A percentile compares a stretch with the other conserved stretches of the same genome.
Conservation (phyloP, 2,888 invertebrate genomes). For the Octodonta nipae region DNA sequence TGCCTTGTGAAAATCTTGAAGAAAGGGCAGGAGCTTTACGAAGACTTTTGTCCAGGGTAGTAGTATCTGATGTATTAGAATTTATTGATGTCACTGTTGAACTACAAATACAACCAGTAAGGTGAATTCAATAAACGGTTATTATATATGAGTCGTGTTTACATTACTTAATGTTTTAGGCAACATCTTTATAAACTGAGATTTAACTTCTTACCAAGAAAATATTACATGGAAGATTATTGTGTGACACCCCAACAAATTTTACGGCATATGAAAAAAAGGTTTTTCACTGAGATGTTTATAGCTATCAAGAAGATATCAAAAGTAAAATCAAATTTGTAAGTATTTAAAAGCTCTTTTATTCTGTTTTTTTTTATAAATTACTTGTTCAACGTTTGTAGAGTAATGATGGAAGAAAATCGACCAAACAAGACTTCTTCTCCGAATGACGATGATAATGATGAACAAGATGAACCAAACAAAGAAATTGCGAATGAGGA, state of each 20-base stretch:
- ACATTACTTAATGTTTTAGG: no score
- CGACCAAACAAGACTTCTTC: constrained; percentile 8
- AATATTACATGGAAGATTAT: constrained; percentile 60
- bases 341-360: constrained; percentile 25
- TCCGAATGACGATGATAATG: constrained; percentile 26
- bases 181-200: constrained; percentile 51
- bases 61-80: constrained; percentile 65
- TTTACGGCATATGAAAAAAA: constrained; percentile 58
- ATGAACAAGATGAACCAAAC: constrained; percentile 24
- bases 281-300: constrained; percentile 57
- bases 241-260: constrained; percentile 56
- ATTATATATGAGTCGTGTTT: no score
- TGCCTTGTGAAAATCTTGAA: constrained; percentile 36
- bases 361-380: background rate
- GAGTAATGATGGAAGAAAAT: constrained; percentile 28
- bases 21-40: constrained; percentile 54
- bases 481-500: constrained; percentile 13
- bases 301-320: constrained; percentile 45
- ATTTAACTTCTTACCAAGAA: constrained; percentile 60
- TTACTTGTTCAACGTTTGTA: background rate
- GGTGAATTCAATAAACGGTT: constrained; percentile 24
- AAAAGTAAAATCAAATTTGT: constrained; percentile 40
- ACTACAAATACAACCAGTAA: constrained; percentile 42
- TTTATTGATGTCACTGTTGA: constrained; percentile 46
- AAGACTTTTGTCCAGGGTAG: constrained; percentile 62